Evolutionary conservation across 53 echinoderm and acorn worm genomes (phyloP).

Genomic region (Hippasteria phrygiana): DNA sequence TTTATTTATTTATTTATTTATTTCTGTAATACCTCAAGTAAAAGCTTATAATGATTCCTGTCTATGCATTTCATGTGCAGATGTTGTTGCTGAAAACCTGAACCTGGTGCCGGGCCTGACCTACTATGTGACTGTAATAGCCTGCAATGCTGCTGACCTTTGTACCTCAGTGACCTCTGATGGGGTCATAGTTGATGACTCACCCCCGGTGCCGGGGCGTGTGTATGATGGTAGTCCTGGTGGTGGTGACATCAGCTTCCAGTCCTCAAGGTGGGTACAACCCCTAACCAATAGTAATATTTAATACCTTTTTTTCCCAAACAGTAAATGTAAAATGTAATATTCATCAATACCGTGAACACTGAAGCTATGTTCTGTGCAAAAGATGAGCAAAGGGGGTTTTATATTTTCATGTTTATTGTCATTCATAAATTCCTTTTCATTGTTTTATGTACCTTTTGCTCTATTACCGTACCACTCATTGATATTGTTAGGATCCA

Average conservation of each 20-base stretch:
- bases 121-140: conserved; percentile 60
- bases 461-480: too few relatives aligned
- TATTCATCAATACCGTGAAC: too few relatives aligned
- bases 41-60: not conserved
- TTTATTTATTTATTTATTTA: not conserved
- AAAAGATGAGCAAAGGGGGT: too few relatives aligned
- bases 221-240: conserved; percentile 64
- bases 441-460: too few relatives aligned
- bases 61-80: not conserved
- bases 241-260: conserved; percentile 56
- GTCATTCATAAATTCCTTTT: too few relatives aligned
- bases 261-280: conserved; percentile 49
- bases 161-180: conserved; percentile 70
- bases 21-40: not conserved
- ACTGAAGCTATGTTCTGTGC: too few relatives aligned
- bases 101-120: conserved; percentile 37
- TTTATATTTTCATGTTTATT: not conserved
- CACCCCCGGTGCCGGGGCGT: conserved; percentile 52
- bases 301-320: too few relatives aligned
- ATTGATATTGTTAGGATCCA: too few relatives aligned
- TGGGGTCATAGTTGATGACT: conserved; percentile 64
- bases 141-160: conserved; percentile 71
- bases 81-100: conserved; percentile 19
- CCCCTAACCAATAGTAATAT: not conserved
- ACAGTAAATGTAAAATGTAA: not conserved